Evolutionary conservation across 2,113 vertebrate species (phyloP).

Genomic region (Ellobius talpinus): DNA sequence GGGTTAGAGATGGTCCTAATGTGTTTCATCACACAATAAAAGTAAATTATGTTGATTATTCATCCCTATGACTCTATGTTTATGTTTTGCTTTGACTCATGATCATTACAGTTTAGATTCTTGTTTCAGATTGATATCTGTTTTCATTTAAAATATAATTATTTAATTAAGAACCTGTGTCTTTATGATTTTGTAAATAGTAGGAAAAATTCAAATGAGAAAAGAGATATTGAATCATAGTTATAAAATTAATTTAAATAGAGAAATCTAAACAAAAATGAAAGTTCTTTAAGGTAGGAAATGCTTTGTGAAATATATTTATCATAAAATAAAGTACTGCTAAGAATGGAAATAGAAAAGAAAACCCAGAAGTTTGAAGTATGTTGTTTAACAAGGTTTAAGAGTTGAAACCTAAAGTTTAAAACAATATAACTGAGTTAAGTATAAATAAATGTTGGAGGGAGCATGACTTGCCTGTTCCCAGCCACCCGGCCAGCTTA

Average conservation of each 20-base stretch:
- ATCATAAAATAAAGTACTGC: not conserved
- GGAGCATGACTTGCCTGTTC: too few species aligned
- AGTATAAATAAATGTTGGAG: too few species aligned
- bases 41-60: too few species aligned
- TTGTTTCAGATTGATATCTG: too few species aligned
- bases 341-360: not conserved
- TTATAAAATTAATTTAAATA: not conserved
- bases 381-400: not conserved
- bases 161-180: not conserved
- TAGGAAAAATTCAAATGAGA: not conserved
- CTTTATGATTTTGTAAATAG: not conserved
- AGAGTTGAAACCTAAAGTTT: not conserved
- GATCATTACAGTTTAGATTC: too few species aligned
- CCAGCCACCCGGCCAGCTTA: too few species aligned
- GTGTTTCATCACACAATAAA: too few species aligned
- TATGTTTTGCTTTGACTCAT: too few species aligned
- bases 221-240: not conserved
- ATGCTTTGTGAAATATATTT: not conserved
- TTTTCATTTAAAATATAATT: not conserved
- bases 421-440: not conserved
- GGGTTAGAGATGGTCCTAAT: too few species aligned
- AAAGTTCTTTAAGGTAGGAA: not conserved
- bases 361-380: not conserved
- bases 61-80: too few species aligned
- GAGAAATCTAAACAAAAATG: too few species aligned